These are phyloP conservation scores for Malurus splendens DNA, from an alignment of 2,797 vertebrate genomes.

Conservation along the genomic window DNA sequence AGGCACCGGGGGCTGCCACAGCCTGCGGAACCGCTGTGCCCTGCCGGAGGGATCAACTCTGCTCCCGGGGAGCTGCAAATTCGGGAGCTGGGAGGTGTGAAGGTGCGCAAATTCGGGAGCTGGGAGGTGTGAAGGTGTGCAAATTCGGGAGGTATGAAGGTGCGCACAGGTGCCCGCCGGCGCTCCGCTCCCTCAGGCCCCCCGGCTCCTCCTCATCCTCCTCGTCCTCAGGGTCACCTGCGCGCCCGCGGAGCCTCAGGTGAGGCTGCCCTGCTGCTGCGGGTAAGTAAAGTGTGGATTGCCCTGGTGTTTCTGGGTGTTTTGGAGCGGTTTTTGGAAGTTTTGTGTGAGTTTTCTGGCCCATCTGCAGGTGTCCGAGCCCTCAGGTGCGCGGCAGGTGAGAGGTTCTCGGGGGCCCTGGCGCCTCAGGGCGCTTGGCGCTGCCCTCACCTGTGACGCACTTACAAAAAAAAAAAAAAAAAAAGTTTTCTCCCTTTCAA, in stretches of 20 bases:
- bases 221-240: rapidly evolving
- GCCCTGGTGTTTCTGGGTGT: rapidly evolving
- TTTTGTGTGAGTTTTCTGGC: rapidly evolving
- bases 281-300: rapidly evolving
- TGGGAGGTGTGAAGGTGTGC: rapidly evolving
- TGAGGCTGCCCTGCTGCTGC: neutral
- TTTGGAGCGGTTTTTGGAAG: rapidly evolving
- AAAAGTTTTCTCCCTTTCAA: rapidly evolving
- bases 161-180: rapidly evolving
- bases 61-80: rapidly evolving
- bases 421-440: rapidly evolving
- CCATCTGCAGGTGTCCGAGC: rapidly evolving
- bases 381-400: rapidly evolving
- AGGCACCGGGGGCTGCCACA: rapidly evolving
- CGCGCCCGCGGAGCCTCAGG: rapidly evolving
- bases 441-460: no score
- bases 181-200: rapidly evolving
- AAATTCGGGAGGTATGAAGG: rapidly evolving
- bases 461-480: neutral
- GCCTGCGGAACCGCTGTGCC: rapidly evolving
- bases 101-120: rapidly evolving
- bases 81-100: rapidly evolving
- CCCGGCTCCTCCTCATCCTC: neutral
- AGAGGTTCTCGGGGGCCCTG: rapidly evolving
- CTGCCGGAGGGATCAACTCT: rapidly evolving